A percentile compares a stretch with the other conserved stretches of the same genome.
Conservation (phyloP, 1,140 invertebrate genomes). For the Diorhabda elongata region DNA sequence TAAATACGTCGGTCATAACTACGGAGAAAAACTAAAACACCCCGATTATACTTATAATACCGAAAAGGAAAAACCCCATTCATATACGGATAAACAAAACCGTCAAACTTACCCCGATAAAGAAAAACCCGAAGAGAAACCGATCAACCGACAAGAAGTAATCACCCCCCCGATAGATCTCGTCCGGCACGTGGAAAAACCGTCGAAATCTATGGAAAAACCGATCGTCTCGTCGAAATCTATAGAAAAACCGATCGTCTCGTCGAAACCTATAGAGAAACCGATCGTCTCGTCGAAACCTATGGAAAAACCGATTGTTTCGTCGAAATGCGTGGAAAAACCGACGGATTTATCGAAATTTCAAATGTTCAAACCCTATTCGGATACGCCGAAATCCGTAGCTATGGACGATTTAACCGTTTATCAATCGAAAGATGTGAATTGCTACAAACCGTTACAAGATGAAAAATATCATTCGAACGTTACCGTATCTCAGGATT, state of each 20-base stretch:
- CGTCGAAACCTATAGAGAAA: not conserved
- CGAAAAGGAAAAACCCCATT: not conserved
- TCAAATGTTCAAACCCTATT: conserved; percentile 15
- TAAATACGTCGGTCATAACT: not conserved
- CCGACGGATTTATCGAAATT: conserved; percentile 8
- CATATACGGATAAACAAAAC: not conserved
- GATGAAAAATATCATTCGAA: too few relatives aligned
- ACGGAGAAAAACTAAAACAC: not conserved
- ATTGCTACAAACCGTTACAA: too few relatives aligned
- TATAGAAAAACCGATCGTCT: not conserved
- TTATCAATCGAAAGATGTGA: too few relatives aligned
- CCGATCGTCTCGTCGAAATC: not conserved
- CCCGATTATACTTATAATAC: not conserved
- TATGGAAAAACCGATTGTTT: conserved; percentile 10
- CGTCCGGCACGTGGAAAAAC: not conserved
- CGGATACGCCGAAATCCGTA: conserved; percentile 6
- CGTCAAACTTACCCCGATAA: not conserved
- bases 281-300: not conserved
- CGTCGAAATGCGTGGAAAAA: conserved; percentile 4
- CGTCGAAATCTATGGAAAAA: not conserved
- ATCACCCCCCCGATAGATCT: not conserved
- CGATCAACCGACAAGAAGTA: not conserved
- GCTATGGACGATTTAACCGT: not conserved
- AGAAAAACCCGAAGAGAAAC: not conserved
- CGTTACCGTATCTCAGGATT: too few relatives aligned